Evolutionary conservation across 2,888 invertebrate genomes (phyloP), one percentile per base, ranked within the genome.

Genomic region (Drosophila barbarae): DNA sequence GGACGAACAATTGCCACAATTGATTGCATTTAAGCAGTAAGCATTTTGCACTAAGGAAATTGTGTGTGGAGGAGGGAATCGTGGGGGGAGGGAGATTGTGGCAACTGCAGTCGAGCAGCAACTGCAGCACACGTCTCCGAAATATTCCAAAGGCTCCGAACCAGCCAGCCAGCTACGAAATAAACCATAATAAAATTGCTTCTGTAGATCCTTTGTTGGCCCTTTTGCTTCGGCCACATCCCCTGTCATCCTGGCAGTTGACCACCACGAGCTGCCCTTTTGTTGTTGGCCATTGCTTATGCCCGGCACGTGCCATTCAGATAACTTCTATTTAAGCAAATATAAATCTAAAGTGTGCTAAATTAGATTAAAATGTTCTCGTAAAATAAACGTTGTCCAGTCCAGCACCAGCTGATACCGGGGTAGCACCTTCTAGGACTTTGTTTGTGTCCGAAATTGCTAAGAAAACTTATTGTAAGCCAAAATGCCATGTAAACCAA

Each of bases 301-400:
- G 81, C 82, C 36, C 50, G 66, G 71, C 82, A 82, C 82, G 82
- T 82, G 67, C 74, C 73, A 72, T 65, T 71, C 63, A 77, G 81
- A 82, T 85, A 85, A 83, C 77, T 82, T 85, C 85, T 76, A 83
- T 83, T 82, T 85, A 82, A 85, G 81, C 81, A 85, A 82, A 82
- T 85, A 82, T 82, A 82, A 85, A 85, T 82, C 81, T 80, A 83
- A 82, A 83, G 84, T 84, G 85, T 80, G 82, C 77, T 85, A 82
- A 82, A 82, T 85, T 83, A 81, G 81, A 85, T 82, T 83, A 85
- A 77, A 82, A 83, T 79, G 83, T 83, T 84, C 77, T 79, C 80
- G 74, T 80, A 80, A 77, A 73, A 66, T 65, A 71, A 79, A 74
- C 51, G 67, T 41, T 77, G 57, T 44, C 69, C 71, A 49, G 58